A percentile compares a stretch with the other conserved stretches of the same genome.
phyloP scores from a whole-genome alignment of 2,113 vertebrate genomes.

The Bos taurus region ARS-UCD2.0 NC_037348.1:60492001-60492500 shows the following conservation, averaged over 20 bases:
- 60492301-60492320: neutral
- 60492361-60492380: neutral
- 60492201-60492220: neutral
- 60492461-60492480: no score
- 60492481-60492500: no score
- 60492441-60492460: no score
- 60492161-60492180: neutral
- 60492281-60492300: neutral
- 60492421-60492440: no score
- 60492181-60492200: neutral
- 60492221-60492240: neutral
- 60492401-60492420: neutral
- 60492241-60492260: neutral
- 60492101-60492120: rapidly evolving
- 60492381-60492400: neutral
- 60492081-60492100: rapidly evolving
- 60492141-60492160: neutral
- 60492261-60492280: neutral
- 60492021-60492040: rapidly evolving
- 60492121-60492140: neutral
- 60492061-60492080: rapidly evolving
- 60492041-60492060: neutral
- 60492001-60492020: neutral
- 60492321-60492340: neutral
- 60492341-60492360: neutral